Conservation (phyloP, 2,888 invertebrate genomes). For the Napeogenes sylphis region DNA sequence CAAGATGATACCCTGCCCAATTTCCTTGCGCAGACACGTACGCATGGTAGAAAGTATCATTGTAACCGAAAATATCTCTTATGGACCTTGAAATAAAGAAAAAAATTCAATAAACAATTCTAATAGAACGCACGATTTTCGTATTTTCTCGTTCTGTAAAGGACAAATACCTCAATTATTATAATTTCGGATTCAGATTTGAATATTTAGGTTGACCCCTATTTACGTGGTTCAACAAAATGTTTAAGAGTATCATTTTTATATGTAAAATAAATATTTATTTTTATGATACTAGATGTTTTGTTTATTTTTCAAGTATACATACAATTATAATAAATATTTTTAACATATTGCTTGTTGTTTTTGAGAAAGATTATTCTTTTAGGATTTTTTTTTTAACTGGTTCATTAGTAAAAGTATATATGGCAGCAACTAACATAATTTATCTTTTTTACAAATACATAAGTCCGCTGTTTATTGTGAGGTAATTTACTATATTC, state of each 20-base stretch:
- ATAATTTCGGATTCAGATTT: neutral
- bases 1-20: slow-evolving; percentile 72
- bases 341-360: too few relatives aligned
- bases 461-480: neutral
- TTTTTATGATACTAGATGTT: too few relatives aligned
- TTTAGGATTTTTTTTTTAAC: too few relatives aligned
- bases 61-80: slow-evolving; percentile 69
- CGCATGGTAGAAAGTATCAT: slow-evolving; percentile 70
- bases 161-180: slow-evolving; percentile 6
- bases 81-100: slow-evolving; percentile 52
- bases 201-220: slow-evolving; percentile 1
- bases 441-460: neutral
- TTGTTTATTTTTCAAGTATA: too few relatives aligned
- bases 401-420: too few relatives aligned
- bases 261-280: too few relatives aligned
- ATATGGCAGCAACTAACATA: neutral
- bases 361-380: too few relatives aligned
- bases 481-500: slow-evolving; percentile 1
- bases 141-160: slow-evolving; percentile 6
- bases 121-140: neutral
- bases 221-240: neutral
- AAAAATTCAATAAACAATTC: neutral
- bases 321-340: too few relatives aligned
- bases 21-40: slow-evolving; percentile 72
- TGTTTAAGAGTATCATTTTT: neutral